phyloP scores from a whole-genome alignment of 2,113 vertebrate genomes.

The Bostrychus sinensis region DNA sequence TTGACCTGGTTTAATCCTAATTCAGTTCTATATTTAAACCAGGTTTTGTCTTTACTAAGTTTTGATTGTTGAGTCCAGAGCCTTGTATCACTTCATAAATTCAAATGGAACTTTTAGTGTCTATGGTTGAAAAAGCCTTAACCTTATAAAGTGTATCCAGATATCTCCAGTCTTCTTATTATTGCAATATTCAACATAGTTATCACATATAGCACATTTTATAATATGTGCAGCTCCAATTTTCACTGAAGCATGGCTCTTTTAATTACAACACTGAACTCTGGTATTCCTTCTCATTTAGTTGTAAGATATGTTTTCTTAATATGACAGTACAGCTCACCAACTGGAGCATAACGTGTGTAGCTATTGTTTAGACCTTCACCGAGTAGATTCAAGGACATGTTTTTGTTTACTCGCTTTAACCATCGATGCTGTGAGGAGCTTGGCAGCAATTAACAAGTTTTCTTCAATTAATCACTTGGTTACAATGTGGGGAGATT shows the following conservation, averaged over 20 bases:
- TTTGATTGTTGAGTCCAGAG: too few relatives aligned
- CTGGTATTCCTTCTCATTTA: slow-evolving; percentile 1
- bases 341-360: not conserved
- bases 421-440: not conserved
- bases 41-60: too few relatives aligned
- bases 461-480: slow-evolving; percentile 2
- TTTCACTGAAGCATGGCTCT: not conserved
- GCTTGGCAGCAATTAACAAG: not conserved
- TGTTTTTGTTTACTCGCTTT: not conserved
- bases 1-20: too few relatives aligned
- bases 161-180: too few relatives aligned
- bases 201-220: too few relatives aligned
- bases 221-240: too few relatives aligned
- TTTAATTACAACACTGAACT: not conserved
- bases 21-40: too few relatives aligned
- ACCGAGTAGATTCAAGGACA: not conserved
- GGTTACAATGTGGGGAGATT: not conserved
- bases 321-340: not conserved
- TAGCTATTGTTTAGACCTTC: not conserved
- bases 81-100: too few relatives aligned
- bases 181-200: too few relatives aligned
- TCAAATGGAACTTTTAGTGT: too few relatives aligned
- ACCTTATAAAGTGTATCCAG: too few relatives aligned
- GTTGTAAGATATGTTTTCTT: slow-evolving; percentile 1
- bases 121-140: too few relatives aligned